Percentiles rank a stretch among this genome's conserved stretches.
phyloP scores from a whole-genome alignment of 2,888 invertebrate genomes.

The Leptinotarsa rubiginosa region DNA sequence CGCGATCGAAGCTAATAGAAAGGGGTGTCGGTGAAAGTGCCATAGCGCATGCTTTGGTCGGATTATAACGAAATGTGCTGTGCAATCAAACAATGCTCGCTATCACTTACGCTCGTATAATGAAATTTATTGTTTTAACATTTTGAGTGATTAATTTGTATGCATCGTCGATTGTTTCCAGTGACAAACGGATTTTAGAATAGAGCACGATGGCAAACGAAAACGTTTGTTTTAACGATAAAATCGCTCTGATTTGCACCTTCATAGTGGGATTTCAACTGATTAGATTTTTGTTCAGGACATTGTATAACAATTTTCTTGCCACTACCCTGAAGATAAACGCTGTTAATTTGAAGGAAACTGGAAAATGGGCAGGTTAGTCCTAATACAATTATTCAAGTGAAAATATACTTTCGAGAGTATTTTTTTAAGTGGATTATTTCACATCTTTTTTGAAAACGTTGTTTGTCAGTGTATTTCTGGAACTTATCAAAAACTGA shows the following conservation, averaged over 20 bases:
- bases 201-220: conserved; percentile 37
- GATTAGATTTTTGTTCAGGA: conserved; percentile 68
- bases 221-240: conserved; percentile 64
- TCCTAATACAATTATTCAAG: conserved; percentile 21
- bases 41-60: conserved; percentile 47
- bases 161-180: conserved; percentile 20
- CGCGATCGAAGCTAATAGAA: conserved; percentile 47
- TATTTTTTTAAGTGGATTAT: not conserved
- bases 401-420: not conserved
- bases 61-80: conserved; percentile 40
- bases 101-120: conserved; percentile 29
- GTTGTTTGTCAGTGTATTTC: not conserved
- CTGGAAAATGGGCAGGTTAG: conserved; percentile 87
- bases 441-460: not conserved
- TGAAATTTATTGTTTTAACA: conserved; percentile 31
- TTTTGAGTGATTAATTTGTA: conserved; percentile 14
- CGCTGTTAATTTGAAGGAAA: conserved; percentile 72
- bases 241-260: conserved; percentile 67
- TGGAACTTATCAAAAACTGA: no score
- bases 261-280: conserved; percentile 64
- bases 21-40: conserved; percentile 51
- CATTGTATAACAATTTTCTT: conserved; percentile 65
- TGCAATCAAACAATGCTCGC: conserved; percentile 36
- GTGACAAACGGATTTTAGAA: conserved; percentile 9
- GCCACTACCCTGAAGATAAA: conserved; percentile 69